A percentile compares a stretch with the other conserved stretches of the same genome.
Evolutionary conservation across 2,888 invertebrate genomes (phyloP).

Genomic region (Blomia tropicalis): DNA sequence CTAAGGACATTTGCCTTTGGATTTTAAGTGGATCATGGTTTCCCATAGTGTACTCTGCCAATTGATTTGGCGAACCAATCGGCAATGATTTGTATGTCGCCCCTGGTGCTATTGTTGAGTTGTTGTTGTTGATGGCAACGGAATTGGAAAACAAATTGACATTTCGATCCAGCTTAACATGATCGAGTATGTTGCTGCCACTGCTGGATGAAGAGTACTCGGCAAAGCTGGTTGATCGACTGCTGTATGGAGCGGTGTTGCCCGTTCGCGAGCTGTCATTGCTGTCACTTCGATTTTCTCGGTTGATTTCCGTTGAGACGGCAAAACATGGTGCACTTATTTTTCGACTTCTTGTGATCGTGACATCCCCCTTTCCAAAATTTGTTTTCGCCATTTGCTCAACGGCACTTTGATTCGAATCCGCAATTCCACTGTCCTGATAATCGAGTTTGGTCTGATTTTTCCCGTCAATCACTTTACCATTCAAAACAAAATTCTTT

Average conservation of each 20-base stretch:
- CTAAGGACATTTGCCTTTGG: not conserved
- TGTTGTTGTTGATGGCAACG: not conserved
- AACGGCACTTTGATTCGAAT: not conserved
- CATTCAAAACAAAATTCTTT: not conserved
- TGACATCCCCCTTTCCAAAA: not conserved
- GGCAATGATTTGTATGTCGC: no score
- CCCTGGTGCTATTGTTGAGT: not conserved
- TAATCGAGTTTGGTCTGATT: not conserved
- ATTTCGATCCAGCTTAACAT: not conserved
- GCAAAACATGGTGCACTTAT: conserved; percentile 11
- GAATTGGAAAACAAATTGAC: not conserved
- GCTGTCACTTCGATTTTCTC: conserved; percentile 30
- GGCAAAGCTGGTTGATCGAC: conserved; percentile 40
- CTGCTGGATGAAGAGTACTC: conserved; percentile 53
- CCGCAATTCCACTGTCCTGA: conserved; percentile 8
- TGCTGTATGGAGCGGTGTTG: not conserved
- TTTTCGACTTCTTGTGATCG: not conserved
- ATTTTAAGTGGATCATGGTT: not conserved
- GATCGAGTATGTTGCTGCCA: not conserved
- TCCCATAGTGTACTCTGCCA: not conserved
- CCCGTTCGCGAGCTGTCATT: conserved; percentile 31
- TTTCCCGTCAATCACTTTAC: not conserved
- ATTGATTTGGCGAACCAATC: not conserved
- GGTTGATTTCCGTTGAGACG: not conserved
- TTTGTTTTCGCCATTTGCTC: not conserved